Conservation (phyloP, 1,140 invertebrate species). For the Solenopsis fugax region DNA sequence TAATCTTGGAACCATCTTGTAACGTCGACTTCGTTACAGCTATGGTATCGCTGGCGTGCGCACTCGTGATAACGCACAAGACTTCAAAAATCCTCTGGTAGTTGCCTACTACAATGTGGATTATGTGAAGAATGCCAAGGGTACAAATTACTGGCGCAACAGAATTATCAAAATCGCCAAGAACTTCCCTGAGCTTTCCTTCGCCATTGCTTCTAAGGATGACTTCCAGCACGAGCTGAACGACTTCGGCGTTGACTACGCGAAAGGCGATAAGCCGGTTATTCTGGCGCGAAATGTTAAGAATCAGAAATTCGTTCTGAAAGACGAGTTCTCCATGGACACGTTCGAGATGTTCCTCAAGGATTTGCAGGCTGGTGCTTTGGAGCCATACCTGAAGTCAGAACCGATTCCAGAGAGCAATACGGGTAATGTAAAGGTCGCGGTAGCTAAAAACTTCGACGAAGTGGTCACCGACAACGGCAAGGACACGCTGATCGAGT, state of each 20-base stretch:
- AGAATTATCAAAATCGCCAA: slow-evolving; percentile 98
- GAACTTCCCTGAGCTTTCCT: slow-evolving; percentile 93
- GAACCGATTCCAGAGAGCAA: slow-evolving; percentile 96
- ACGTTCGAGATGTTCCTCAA: slow-evolving; percentile 95
- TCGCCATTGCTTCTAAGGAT: slow-evolving; percentile 96
- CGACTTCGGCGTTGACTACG: slow-evolving; percentile 96
- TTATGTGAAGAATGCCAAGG: slow-evolving; percentile 98
- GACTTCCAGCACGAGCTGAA: slow-evolving; percentile 97
- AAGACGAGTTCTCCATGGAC: slow-evolving; percentile 96
- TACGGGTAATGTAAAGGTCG: slow-evolving; percentile 94
- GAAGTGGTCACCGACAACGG: slow-evolving; percentile 96
- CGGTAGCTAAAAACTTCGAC: slow-evolving; percentile 99
- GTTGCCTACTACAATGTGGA: slow-evolving; percentile 98
- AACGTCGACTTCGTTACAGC: slow-evolving; percentile 87
- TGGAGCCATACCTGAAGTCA: slow-evolving; percentile 98
- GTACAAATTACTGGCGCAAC: slow-evolving; percentile 99
- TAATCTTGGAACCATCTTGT: background rate
- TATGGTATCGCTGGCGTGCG: slow-evolving; percentile 97
- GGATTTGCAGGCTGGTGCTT: slow-evolving; percentile 92
- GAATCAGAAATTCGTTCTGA: slow-evolving; percentile 96
- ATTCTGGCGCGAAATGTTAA: slow-evolving; percentile 93
- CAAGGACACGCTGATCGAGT: slow-evolving; percentile 98
- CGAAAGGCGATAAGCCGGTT: slow-evolving; percentile 96
- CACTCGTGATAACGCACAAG: slow-evolving; percentile 93
- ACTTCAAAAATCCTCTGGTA: slow-evolving; percentile 96